Percentiles rank a stretch among this genome's conserved stretches.
Conservation (phyloP, 2,797 vertebrate species). For the Brotula barbata region DNA sequence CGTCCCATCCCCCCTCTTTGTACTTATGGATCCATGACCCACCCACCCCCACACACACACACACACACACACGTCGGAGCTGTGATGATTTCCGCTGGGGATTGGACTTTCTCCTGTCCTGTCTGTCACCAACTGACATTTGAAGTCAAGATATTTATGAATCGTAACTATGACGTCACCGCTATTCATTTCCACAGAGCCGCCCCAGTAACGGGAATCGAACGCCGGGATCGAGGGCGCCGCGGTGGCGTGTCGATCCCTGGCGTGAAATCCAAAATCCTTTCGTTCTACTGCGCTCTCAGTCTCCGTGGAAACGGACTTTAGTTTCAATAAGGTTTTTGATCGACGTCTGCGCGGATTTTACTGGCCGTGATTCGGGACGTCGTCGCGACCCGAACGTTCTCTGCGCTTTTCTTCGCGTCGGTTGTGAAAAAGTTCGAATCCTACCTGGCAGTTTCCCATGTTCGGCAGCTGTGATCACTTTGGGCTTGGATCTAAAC, state of each 20-base stretch:
- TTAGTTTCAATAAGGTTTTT: too few relatives aligned
- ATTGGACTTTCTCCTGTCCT: slow-evolving; percentile 47
- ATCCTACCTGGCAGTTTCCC: slow-evolving; percentile 80
- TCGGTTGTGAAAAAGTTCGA: neutral
- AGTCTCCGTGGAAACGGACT: too few relatives aligned
- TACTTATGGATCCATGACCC: neutral
- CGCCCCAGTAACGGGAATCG: neutral
- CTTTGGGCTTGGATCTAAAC: neutral
- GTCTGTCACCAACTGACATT: slow-evolving; percentile 28
- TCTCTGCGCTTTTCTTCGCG: too few relatives aligned
- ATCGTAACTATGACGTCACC: neutral
- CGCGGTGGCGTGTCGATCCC: too few relatives aligned
- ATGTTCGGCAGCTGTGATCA: slow-evolving; percentile 40
- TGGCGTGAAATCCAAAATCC: too few relatives aligned
- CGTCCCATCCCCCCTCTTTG: slow-evolving; percentile 10
- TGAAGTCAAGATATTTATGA: too few relatives aligned
- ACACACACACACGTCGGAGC: slow-evolving; percentile 46
- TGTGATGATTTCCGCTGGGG: slow-evolving; percentile 65
- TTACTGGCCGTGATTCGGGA: too few relatives aligned
- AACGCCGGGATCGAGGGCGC: neutral
- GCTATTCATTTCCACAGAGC: neutral
- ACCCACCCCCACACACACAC: slow-evolving; percentile 23
- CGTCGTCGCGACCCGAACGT: too few relatives aligned
- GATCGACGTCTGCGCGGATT: too few relatives aligned
- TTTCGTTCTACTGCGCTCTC: too few relatives aligned